Evolutionary conservation across 1,140 invertebrate genomes (phyloP), one percentile per base, ranked within the genome.

Genomic region (Zaprionus lachaisei): DNA sequence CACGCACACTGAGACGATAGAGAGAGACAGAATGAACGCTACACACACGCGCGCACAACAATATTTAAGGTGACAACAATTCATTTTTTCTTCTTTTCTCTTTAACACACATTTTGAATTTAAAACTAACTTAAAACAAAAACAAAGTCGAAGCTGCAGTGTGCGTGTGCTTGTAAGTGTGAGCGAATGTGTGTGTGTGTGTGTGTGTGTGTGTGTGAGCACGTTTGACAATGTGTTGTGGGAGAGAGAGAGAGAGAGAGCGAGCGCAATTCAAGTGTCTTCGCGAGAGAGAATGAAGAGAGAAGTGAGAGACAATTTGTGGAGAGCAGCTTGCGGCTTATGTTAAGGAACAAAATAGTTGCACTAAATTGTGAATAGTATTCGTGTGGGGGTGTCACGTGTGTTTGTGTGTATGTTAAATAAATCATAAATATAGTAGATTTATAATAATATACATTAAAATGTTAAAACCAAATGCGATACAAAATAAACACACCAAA

Each of bases 51-150:
- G 54, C 34, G 14, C 24, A 58, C 28, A 72, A 51, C 31, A 61
- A 38, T 58, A 58, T 14, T 44, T 38, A 54, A 37, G 31, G 24
- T 28, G 44, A 31, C 63, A 65, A 38, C 9, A 17, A 17, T 47
- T 47, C 2, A 9, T 17, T 20, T 64, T 31, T 56, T 63, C 28
- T 72, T 69, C 24, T 56, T 4, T 62, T 3, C 31, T 24, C 34
- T 24, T 28, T 11, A 15, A 34, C 79, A 44, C 79, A 77, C 67
- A 65, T 63, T 70, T 65, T 44, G 62, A 67, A 65, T 82, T 85
- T 54, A 77, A 79, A 75, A 71, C 83, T 87, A 86, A 87, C 83
- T 86, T 86, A 86, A 80, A 68, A 61, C 64, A 69, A 68, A 68
- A 63, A 73, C 62, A 26, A 68, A 62, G 49, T 62, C 41, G 51